Conservation (phyloP, 2,888 invertebrate genomes). For the Sarcophaga variegata region DNA sequence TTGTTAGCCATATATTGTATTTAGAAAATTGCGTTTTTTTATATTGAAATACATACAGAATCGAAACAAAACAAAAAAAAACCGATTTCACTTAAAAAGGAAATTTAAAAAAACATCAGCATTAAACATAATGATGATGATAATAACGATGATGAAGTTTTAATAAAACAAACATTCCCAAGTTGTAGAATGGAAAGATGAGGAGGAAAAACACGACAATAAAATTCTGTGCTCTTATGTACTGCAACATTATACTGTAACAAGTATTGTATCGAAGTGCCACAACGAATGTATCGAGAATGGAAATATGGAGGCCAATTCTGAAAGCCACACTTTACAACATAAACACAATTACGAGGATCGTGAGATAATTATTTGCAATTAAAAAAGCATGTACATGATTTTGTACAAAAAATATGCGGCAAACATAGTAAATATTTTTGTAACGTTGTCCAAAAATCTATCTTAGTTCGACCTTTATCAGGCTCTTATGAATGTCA, state of each 20-base stretch:
- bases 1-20: too few relatives aligned
- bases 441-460: too few relatives aligned
- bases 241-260: conserved; percentile 4
- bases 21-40: too few relatives aligned
- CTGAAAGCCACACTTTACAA: conserved; percentile 31
- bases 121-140: conserved; percentile 2
- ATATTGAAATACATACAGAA: conserved; percentile 28
- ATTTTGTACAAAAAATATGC: too few relatives aligned
- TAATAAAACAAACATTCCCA: conserved; percentile 49
- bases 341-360: conserved; percentile 1
- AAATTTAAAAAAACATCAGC: conserved; percentile 56
- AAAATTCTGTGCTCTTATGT: conserved; percentile 51
- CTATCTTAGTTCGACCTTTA: too few relatives aligned
- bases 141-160: conserved; percentile 29
- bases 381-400: too few relatives aligned
- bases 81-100: conserved; percentile 68
- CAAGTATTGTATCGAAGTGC: too few relatives aligned
- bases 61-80: conserved; percentile 39
- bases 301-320: conserved; percentile 49
- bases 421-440: too few relatives aligned
- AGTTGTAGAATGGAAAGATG: conserved; percentile 1
- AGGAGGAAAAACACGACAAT: conserved; percentile 45
- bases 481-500: too few relatives aligned
- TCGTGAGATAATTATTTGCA: background rate
- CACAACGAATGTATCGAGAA: conserved; percentile 29